A percentile compares a stretch with the other conserved stretches of the same genome.
Evolutionary conservation across 1,140 invertebrate species (phyloP).

Genomic region (Mercenaria mercenaria): DNA sequence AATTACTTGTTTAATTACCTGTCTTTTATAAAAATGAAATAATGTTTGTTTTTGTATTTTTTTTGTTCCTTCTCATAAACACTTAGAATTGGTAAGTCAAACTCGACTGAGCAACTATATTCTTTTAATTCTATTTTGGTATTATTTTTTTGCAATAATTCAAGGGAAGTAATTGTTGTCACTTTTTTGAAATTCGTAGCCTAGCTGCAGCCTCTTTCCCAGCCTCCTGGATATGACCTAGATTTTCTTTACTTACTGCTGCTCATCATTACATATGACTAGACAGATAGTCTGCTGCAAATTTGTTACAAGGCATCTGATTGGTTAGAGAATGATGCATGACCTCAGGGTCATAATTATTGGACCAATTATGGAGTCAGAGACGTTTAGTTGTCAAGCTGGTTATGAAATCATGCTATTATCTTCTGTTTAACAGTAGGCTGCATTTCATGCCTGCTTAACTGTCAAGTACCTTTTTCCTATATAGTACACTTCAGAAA

Average conservation of each 20-base stretch:
- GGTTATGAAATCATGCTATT: constrained; percentile 41
- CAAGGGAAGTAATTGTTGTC: constrained; percentile 4
- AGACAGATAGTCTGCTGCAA: constrained; percentile 61
- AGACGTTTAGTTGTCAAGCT: constrained; percentile 53
- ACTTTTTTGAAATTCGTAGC: not conserved
- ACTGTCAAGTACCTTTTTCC: not conserved
- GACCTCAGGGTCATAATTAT: constrained; percentile 27
- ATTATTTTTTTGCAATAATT: too few relatives aligned
- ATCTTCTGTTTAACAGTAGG: constrained; percentile 34
- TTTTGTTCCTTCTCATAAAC: too few relatives aligned
- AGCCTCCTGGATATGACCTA: constrained; percentile 34
- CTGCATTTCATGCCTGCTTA: not conserved
- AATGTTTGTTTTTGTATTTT: too few relatives aligned
- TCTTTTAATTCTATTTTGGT: too few relatives aligned
- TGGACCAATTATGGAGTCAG: constrained; percentile 67
- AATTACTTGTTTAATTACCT: too few relatives aligned
- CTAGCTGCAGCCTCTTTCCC: constrained; percentile 26
- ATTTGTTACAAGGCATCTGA: constrained; percentile 53
- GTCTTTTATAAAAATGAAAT: too few relatives aligned
- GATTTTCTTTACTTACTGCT: constrained; percentile 19
- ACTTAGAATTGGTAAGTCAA: too few relatives aligned
- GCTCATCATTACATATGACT: constrained; percentile 57
- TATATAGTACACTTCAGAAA: constrained; percentile 19
- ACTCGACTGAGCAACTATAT: too few relatives aligned
- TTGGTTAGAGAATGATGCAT: constrained; percentile 47